Percentiles rank a stretch among this genome's conserved stretches.
These are phyloP conservation scores for Eutolmus rufibarbis DNA, from an alignment of 2,888 invertebrate species.

Conservation along the genomic window DNA sequence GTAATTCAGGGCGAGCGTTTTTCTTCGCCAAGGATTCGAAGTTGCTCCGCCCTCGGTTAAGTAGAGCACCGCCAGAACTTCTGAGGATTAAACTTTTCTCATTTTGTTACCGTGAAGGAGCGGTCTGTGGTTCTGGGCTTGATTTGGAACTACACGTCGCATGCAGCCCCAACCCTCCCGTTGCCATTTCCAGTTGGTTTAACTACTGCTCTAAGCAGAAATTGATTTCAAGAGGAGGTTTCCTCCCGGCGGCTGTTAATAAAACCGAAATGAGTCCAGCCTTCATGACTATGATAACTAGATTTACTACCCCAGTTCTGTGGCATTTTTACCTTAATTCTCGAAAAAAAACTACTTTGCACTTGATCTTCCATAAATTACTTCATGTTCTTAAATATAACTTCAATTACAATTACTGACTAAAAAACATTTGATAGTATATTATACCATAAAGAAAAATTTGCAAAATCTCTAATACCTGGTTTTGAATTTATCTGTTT, in stretches of 20 bases:
- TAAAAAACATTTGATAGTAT: too few relatives aligned
- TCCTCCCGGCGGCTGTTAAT: background rate
- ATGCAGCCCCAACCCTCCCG: background rate
- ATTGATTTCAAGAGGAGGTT: slow-evolving; percentile 1
- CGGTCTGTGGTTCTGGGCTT: slow-evolving; percentile 1
- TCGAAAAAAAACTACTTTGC: background rate
- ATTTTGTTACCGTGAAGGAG: slow-evolving; percentile 1
- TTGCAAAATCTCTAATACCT: too few relatives aligned
- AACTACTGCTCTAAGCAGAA: slow-evolving; percentile 2
- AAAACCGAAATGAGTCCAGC: background rate
- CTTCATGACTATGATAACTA: background rate
- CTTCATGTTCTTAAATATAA: too few relatives aligned
- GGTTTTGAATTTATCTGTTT: too few relatives aligned
- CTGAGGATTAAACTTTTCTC: slow-evolving; percentile 34
- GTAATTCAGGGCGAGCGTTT: slow-evolving; percentile 14
- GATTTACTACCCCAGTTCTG: background rate
- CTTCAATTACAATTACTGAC: too few relatives aligned
- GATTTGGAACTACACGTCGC: slow-evolving; percentile 12
- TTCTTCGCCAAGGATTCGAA: background rate
- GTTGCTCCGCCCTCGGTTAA: slow-evolving; percentile 17
- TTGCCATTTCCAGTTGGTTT: background rate
- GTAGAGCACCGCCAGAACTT: slow-evolving; percentile 25
- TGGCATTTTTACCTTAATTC: background rate
- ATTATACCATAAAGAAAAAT: too few relatives aligned
- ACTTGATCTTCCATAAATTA: background rate